phyloP scores from a whole-genome alignment of 2,797 vertebrate genomes.

The Melanotaenia maccullochi region DNA sequence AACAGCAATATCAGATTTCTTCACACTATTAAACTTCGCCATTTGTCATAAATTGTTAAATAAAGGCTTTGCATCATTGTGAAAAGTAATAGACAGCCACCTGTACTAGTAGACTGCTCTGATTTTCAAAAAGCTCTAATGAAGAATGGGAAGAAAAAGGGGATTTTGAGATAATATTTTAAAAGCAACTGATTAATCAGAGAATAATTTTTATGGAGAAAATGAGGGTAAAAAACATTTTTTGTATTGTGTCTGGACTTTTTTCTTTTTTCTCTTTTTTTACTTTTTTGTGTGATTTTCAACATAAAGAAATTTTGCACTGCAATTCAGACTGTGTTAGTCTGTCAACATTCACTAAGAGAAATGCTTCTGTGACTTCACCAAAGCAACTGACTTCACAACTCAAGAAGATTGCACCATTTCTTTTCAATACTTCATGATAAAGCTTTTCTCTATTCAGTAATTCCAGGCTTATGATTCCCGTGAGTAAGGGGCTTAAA shows the following conservation, averaged over 20 bases:
- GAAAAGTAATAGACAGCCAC: constrained; percentile 23
- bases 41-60: constrained; percentile 19
- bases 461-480: constrained; percentile 30
- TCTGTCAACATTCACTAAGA: constrained; percentile 11
- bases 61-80: constrained; percentile 6
- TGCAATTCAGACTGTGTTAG: background rate
- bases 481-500: constrained; percentile 32
- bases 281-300: background rate
- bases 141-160: no score
- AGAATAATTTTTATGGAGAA: background rate
- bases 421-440: constrained; percentile 24
- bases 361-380: constrained; percentile 18
- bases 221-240: background rate
- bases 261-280: no score
- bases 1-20: constrained; percentile 25
- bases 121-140: background rate
- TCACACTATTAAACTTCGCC: background rate
- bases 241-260: background rate
- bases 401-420: constrained; percentile 19
- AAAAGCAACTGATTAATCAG: background rate
- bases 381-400: constrained; percentile 4
- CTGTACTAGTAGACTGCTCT: constrained; percentile 1
- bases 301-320: background rate
- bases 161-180: background rate
- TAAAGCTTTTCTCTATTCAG: constrained; percentile 31